Evolutionary conservation across 2,888 invertebrate genomes (phyloP).

Genomic region (Phasia obesa): DNA sequence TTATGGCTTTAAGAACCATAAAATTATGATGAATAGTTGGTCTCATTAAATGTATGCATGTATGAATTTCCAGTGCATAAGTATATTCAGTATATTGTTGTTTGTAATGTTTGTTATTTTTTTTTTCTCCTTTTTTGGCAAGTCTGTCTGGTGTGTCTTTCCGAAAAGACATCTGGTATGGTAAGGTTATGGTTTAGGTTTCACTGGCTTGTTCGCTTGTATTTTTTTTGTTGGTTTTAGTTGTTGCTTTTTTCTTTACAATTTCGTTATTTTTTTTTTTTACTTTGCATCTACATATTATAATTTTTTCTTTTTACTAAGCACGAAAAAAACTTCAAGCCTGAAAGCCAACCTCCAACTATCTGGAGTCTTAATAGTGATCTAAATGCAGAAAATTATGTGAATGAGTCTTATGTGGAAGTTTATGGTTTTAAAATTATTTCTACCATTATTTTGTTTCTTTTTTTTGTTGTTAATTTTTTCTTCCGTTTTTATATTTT

Average conservation of each 20-base stretch:
- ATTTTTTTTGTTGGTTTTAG: not conserved
- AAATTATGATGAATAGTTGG: not conserved
- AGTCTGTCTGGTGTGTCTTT: slow-evolving; percentile 47
- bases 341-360: slow-evolving; percentile 27
- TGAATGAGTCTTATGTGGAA: slow-evolving; percentile 56
- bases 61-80: not conserved
- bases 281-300: slow-evolving; percentile 12
- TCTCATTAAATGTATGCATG: not conserved
- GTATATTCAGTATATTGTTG: not conserved
- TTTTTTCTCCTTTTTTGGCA: not conserved
- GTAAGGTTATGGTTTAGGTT: slow-evolving; percentile 53
- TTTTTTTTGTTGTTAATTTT: no score
- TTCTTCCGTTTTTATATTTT: no score
- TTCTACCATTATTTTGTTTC: no score
- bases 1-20: no score
- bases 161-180: slow-evolving; percentile 58
- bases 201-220: not conserved
- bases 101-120: not conserved
- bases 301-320: not conserved
- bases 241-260: slow-evolving; percentile 10
- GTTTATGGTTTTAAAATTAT: slow-evolving; percentile 44
- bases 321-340: not conserved
- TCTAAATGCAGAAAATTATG: slow-evolving; percentile 43
- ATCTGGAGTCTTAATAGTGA: slow-evolving; percentile 38
- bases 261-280: not conserved